Conservation (phyloP, 2,888 invertebrate species). For the Drosophila tripunctata region DNA sequence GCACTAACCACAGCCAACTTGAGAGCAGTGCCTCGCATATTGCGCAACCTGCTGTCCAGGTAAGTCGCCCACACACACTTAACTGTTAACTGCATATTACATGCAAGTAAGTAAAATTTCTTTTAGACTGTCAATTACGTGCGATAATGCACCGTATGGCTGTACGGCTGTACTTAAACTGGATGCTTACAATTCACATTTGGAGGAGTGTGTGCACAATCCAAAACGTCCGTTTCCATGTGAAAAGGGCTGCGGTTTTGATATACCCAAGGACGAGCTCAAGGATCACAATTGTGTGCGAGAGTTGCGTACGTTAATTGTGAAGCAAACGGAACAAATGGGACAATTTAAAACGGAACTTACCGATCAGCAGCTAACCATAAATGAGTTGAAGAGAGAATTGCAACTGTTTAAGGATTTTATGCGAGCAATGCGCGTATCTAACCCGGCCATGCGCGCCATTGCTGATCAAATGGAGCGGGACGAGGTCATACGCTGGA, state of each 20-base stretch:
- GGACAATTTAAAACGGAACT: constrained; percentile 94
- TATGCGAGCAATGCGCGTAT: constrained; percentile 95
- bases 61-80: constrained; percentile 71
- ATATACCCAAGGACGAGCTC: constrained; percentile 97
- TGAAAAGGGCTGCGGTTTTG: constrained; percentile 96
- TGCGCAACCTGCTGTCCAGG: constrained; percentile 95
- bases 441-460: constrained; percentile 96
- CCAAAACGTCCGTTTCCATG: constrained; percentile 97
- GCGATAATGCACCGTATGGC: constrained; percentile 95
- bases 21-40: constrained; percentile 95
- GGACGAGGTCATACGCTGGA: constrained; percentile 96
- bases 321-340: constrained; percentile 94
- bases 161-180: constrained; percentile 94
- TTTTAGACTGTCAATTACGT: constrained; percentile 91
- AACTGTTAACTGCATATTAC: background rate
- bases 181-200: constrained; percentile 92
- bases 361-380: constrained; percentile 93
- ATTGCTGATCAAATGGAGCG: constrained; percentile 97
- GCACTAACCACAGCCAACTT: constrained; percentile 95
- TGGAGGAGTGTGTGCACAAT: constrained; percentile 96
- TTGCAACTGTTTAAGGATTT: constrained; percentile 95
- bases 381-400: constrained; percentile 95
- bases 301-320: constrained; percentile 92
- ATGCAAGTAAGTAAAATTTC: background rate
- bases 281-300: constrained; percentile 97